Evolutionary conservation across 2,113 vertebrate species (phyloP).

Genomic region (Trochalopteron elliotii): DNA sequence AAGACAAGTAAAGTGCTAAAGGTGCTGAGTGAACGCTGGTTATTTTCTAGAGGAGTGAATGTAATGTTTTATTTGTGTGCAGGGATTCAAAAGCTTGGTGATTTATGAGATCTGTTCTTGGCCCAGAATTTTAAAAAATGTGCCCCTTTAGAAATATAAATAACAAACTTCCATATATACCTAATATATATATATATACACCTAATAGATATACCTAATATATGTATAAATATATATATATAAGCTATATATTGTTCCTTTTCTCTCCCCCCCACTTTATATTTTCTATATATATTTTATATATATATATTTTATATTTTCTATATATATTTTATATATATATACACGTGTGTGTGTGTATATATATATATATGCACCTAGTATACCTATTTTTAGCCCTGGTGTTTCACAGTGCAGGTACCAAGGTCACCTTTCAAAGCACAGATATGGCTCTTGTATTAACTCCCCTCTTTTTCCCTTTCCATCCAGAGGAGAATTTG

Average conservation of each 20-base stretch:
- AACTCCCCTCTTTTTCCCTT: neutral
- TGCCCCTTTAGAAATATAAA: neutral
- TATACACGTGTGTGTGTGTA: too few relatives aligned
- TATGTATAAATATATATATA: too few relatives aligned
- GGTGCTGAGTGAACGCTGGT: neutral
- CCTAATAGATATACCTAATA: too few relatives aligned
- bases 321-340: too few relatives aligned
- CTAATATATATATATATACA: neutral
- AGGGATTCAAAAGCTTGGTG: neutral
- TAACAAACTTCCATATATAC: accelerated
- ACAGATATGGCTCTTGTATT: neutral
- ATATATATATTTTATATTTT: too few relatives aligned
- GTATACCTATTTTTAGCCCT: neutral
- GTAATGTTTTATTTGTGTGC: accelerated
- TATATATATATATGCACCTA: neutral
- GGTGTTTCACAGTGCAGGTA: neutral
- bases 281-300: too few relatives aligned
- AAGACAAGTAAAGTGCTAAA: neutral
- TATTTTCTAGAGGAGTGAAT: neutral
- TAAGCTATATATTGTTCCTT: too few relatives aligned
- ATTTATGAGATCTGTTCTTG: neutral
- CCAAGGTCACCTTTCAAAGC: neutral
- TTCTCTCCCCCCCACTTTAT: too few relatives aligned
- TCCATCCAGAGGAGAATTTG: neutral
- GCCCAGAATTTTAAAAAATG: neutral